Percentiles rank a stretch among this genome's conserved stretches.
Evolutionary conservation across 2,888 invertebrate genomes (phyloP).

Genomic region (Coleophora flavipennella): DNA sequence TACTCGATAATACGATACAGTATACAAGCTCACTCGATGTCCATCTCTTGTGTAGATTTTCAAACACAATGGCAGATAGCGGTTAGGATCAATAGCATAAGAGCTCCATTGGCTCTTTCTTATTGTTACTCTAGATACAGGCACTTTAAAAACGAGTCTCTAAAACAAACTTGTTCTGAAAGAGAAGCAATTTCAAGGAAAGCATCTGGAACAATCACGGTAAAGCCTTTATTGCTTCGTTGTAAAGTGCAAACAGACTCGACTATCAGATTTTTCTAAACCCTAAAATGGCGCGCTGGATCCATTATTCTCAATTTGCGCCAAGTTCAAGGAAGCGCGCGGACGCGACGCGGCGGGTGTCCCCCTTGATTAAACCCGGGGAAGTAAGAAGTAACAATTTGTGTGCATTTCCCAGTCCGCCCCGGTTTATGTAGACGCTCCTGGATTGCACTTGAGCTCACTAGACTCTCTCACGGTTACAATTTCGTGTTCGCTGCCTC

Average conservation of each 20-base stretch:
- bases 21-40: no score
- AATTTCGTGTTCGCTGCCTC: slow-evolving; percentile 6
- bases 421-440: slow-evolving; percentile 30
- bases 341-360: slow-evolving; percentile 60
- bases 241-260: slow-evolving; percentile 10
- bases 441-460: slow-evolving; percentile 40
- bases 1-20: no score
- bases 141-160: no score
- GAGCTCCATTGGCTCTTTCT: no score
- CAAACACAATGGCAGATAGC: no score
- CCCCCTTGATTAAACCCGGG: slow-evolving; percentile 68
- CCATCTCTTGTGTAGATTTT: no score
- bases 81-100: no score
- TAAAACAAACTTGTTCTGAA: slow-evolving; percentile 14
- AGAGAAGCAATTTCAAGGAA: slow-evolving; percentile 10
- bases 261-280: slow-evolving; percentile 41
- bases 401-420: slow-evolving; percentile 46
- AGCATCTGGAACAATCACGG: neutral
- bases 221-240: slow-evolving; percentile 5
- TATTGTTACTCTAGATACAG: no score
- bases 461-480: slow-evolving; percentile 10
- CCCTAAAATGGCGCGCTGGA: slow-evolving; percentile 46
- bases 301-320: slow-evolving; percentile 70
- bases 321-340: slow-evolving; percentile 48
- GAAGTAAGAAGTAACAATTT: slow-evolving; percentile 62